These are phyloP conservation scores for Torymus texanus DNA, from an alignment of 2,888 invertebrate genomes.

Conservation along the genomic window DNA sequence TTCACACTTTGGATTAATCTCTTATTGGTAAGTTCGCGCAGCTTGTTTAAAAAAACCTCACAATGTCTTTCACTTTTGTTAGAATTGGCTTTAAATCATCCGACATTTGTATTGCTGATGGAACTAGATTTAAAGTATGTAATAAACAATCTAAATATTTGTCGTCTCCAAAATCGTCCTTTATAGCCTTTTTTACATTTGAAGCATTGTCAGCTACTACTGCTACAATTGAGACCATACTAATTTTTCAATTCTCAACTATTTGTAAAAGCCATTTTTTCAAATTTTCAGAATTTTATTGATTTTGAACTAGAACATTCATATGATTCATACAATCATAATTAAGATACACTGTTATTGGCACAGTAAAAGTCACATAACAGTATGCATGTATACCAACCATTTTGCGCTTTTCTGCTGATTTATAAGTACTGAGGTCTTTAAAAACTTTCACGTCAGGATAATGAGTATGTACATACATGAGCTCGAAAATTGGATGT, in stretches of 20 bases:
- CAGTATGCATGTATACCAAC: too few relatives aligned
- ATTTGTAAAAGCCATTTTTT: slow-evolving; percentile 48
- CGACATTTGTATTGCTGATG: slow-evolving; percentile 48
- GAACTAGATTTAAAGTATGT: slow-evolving; percentile 59
- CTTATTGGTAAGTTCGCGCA: too few relatives aligned
- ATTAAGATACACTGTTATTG: too few relatives aligned
- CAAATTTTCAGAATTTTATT: slow-evolving; percentile 49
- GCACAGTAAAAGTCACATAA: too few relatives aligned
- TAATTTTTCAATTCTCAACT: slow-evolving; percentile 55
- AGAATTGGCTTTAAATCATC: slow-evolving; percentile 48
- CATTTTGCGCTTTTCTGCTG: too few relatives aligned
- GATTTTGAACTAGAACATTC: too few relatives aligned
- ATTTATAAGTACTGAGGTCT: too few relatives aligned
- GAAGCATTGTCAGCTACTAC: slow-evolving; percentile 51
- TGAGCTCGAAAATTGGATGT: too few relatives aligned
- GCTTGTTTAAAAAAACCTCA: slow-evolving; percentile 34
- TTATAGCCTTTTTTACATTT: slow-evolving; percentile 59
- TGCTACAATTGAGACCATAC: slow-evolving; percentile 50
- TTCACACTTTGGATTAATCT: too few relatives aligned
- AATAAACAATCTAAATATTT: slow-evolving; percentile 60
- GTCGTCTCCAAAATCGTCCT: slow-evolving; percentile 54
- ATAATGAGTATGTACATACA: too few relatives aligned
- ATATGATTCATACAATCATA: too few relatives aligned
- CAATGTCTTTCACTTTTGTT: slow-evolving; percentile 58
- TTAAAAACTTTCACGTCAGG: too few relatives aligned